Conservation (phyloP, 2,797 vertebrate species). For the Carapus acus region DNA sequence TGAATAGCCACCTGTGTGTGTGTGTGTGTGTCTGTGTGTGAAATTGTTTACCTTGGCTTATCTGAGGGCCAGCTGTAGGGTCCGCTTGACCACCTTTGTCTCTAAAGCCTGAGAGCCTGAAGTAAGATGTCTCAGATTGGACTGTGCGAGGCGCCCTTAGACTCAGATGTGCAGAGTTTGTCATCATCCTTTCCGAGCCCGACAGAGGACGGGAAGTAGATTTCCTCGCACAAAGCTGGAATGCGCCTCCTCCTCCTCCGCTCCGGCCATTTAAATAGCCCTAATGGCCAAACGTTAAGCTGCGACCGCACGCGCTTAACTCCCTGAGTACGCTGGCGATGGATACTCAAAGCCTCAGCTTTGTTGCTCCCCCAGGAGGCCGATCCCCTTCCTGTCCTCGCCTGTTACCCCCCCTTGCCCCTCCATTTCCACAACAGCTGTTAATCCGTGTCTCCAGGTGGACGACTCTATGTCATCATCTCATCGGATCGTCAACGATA, state of each 20-base stretch:
- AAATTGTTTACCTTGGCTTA: neutral
- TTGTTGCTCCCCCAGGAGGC: conserved; percentile 16
- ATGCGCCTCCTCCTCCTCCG: conserved; percentile 40
- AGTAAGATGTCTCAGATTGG: conserved; percentile 1
- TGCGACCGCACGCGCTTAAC: conserved; percentile 43
- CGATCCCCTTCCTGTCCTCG: no score
- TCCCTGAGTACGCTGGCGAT: conserved; percentile 26
- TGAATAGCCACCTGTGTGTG: no score
- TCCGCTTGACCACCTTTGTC: conserved; percentile 7
- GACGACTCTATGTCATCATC: neutral
- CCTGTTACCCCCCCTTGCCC: no score
- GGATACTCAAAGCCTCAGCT: conserved; percentile 35
- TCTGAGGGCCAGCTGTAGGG: conserved; percentile 1
- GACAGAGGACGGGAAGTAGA: neutral
- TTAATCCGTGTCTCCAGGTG: neutral
- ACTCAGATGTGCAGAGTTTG: conserved; percentile 16
- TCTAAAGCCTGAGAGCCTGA: conserved; percentile 7
- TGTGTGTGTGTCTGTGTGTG: conserved; percentile 9
- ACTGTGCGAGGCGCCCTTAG: neutral
- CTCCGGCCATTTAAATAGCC: conserved; percentile 23
- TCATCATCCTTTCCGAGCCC: conserved; percentile 8
- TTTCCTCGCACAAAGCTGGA: conserved; percentile 32
- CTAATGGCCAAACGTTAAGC: conserved; percentile 48
- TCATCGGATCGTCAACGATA: neutral
- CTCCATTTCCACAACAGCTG: conserved; percentile 3